A percentile compares a stretch with the other conserved stretches of the same genome.
Evolutionary conservation across 1,140 invertebrate genomes (phyloP).

Genomic region (Atta cephalotes): DNA sequence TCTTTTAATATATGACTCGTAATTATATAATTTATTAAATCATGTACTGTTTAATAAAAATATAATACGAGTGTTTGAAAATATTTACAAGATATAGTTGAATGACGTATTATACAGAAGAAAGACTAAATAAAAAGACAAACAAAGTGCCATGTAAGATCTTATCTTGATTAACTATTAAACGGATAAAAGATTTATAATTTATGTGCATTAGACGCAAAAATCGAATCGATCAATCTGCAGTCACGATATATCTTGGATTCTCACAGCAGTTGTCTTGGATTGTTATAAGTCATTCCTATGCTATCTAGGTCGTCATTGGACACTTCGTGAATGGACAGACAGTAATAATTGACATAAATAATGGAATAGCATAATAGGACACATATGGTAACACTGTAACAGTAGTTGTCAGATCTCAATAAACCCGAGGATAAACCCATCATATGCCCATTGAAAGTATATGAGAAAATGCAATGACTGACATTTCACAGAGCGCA

Average conservation of each 20-base stretch:
- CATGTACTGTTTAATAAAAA: not conserved
- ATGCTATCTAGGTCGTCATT: slow-evolving; percentile 36
- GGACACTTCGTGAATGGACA: slow-evolving; percentile 28
- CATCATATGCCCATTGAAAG: slow-evolving; percentile 12
- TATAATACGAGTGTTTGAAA: not conserved
- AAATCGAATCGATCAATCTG: slow-evolving; percentile 38
- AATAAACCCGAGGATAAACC: slow-evolving; percentile 29
- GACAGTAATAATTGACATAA: slow-evolving; percentile 50
- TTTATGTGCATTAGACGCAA: slow-evolving; percentile 34
- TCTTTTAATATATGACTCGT: not conserved
- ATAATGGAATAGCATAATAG: slow-evolving; percentile 47
- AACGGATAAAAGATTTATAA: slow-evolving; percentile 32
- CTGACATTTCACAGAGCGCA: slow-evolving; percentile 27
- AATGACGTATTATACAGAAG: not conserved
- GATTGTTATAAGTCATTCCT: slow-evolving; percentile 51
- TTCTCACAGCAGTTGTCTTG: slow-evolving; percentile 30
- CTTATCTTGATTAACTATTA: slow-evolving; percentile 34
- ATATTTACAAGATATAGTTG: not conserved
- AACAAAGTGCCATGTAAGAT: slow-evolving; percentile 19
- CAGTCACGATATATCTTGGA: slow-evolving; percentile 38
- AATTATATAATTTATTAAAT: slow-evolving; percentile 1
- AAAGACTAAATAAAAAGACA: not conserved
- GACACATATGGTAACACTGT: slow-evolving; percentile 3
- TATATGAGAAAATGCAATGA: slow-evolving; percentile 15
- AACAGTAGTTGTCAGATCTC: slow-evolving; percentile 55